Conservation (phyloP, 30 jellyfish, hydroid and myxozoan species). For the Cassiopea xamachana region DNA sequence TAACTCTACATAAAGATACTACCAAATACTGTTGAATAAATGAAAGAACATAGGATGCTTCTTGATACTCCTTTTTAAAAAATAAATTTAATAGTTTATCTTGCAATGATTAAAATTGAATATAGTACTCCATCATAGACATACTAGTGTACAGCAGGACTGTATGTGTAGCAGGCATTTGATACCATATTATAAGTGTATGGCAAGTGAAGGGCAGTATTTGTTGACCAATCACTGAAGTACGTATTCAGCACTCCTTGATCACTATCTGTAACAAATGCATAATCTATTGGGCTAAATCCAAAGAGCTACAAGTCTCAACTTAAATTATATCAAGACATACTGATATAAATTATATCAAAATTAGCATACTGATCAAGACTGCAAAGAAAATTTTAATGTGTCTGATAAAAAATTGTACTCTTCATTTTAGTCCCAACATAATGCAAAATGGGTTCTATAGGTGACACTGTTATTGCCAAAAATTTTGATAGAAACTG, state of each 20-base stretch:
- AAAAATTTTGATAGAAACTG: no score
- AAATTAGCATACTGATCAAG: not conserved
- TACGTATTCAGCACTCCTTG: slow-evolving; percentile 87
- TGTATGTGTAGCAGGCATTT: slow-evolving; percentile 75
- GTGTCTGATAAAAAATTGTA: no score
- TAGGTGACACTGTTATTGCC: no score
- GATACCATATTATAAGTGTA: slow-evolving; percentile 87
- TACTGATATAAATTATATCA: not conserved
- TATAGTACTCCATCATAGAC: not conserved
- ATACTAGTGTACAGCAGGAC: slow-evolving; percentile 80
- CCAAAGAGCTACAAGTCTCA: not conserved
- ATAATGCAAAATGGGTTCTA: no score
- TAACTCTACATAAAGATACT: not conserved
- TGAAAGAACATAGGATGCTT: no score
- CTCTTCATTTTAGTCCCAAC: not conserved
- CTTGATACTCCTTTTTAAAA: no score
- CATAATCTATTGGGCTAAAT: not conserved
- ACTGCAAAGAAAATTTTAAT: no score
- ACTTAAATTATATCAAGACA: not conserved
- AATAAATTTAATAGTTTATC: no score
- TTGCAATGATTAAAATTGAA: no score
- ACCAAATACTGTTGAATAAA: no score
- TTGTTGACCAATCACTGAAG: slow-evolving; percentile 74
- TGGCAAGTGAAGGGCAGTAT: slow-evolving; percentile 63
- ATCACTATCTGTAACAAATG: slow-evolving; percentile 75